These are phyloP conservation scores for Adelognathus sp. DNA, from an alignment of 2,888 invertebrate species.

Conservation along the genomic window DNA sequence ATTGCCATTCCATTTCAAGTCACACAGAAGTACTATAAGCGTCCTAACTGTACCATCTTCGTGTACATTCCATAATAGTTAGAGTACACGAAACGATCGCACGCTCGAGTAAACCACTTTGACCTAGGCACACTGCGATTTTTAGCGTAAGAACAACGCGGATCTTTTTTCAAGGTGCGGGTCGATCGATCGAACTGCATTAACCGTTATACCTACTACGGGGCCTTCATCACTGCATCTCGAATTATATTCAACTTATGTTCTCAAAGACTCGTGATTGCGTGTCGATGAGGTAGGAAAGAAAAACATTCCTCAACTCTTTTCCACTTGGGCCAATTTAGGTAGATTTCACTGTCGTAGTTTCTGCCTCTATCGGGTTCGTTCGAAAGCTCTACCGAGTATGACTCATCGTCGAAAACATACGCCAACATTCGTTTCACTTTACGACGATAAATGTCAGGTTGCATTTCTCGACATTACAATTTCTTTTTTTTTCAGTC, in stretches of 20 bases:
- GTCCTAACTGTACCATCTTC: too few species aligned
- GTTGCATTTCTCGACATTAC: not conserved
- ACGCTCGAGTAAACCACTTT: slow-evolving; percentile 16
- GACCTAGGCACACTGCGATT: slow-evolving; percentile 31
- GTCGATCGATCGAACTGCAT: slow-evolving; percentile 14
- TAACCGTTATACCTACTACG: not conserved
- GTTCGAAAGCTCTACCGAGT: not conserved
- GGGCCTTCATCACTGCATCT: not conserved
- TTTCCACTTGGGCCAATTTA: not conserved
- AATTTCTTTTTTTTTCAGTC: not conserved
- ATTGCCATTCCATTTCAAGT: slow-evolving; percentile 6
- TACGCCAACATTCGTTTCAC: not conserved
- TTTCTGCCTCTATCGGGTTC: not conserved
- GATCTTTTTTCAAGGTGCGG: not conserved
- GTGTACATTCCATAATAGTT: not conserved
- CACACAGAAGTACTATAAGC: not conserved
- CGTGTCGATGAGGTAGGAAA: not conserved
- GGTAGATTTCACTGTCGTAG: not conserved
- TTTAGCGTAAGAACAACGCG: not conserved
- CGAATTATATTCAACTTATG: not conserved
- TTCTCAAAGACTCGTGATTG: not conserved
- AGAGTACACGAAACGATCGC: slow-evolving; percentile 22
- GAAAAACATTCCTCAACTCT: not conserved
- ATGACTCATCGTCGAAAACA: not conserved
- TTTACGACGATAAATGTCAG: not conserved